Evolutionary conservation across 1,140 invertebrate genomes (phyloP), one percentile per base, ranked within the genome.

Genomic region (Globodera ellingtonae): DNA sequence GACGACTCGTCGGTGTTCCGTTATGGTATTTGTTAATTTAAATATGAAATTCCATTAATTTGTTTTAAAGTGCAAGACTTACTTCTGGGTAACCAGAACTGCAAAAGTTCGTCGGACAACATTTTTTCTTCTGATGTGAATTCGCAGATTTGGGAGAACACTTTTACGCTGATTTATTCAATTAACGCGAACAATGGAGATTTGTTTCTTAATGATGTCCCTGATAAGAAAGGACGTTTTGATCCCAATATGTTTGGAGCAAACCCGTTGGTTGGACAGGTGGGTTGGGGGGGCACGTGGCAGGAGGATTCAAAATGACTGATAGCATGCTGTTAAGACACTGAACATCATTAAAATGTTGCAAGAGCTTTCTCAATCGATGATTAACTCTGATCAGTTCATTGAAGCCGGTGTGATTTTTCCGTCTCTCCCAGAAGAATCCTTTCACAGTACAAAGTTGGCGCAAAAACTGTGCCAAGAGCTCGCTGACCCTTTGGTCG

Each of bases 401-500:
- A 62, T 50, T 75, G 65, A n/a, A 62, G 15, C n/a, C 50, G n/a
- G 24, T 4, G 21, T 44, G 6, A 13, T 8, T 7, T 78, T 79
- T 6, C 48, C 69, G 69, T 79, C 78, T 10, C 70, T 83, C 48
- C 56, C 74, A 18, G 56, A 35, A 21, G 79, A 84, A 48, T 73
- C 79, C 4, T 89, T 88, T 72, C 77, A 90, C 48, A 89, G 89
- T 80, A 87, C 91, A 81, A 92, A 92, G 84, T 85, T 92, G 15
- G 91, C 94, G 0, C 95, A 96, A 86, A 96, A 96, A 90, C 85
- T 94, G 72, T 91, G 94, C 70, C 95, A 97, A 90, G 95, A 98
- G 91, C 93, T 96, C 66, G 94, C 95, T 90, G 97, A 99, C 91
- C 95, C 96, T 0, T 90, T 99, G 47, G 95, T 97, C 0, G 90